Evolutionary conservation across 1,140 invertebrate species (phyloP).

Genomic region (Drosophila grimshawi): DNA sequence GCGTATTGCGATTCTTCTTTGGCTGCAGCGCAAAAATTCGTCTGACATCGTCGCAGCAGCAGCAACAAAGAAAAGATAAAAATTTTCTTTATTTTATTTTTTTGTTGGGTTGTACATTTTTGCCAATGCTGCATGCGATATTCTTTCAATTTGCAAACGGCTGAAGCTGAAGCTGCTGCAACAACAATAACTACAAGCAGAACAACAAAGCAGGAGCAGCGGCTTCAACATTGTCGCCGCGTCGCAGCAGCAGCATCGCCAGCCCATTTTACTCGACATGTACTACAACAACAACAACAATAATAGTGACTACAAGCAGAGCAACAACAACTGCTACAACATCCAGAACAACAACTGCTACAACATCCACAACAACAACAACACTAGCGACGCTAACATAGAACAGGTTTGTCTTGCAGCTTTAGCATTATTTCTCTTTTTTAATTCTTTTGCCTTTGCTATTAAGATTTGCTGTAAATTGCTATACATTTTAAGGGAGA

Average conservation of each 20-base stretch:
- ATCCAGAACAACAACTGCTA: conserved; percentile 31
- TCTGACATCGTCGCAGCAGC: conserved; percentile 53
- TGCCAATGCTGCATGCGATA: conserved; percentile 74
- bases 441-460: not conserved
- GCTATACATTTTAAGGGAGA: not conserved
- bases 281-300: conserved; percentile 56
- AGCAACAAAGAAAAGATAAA: conserved; percentile 24
- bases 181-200: conserved; percentile 40
- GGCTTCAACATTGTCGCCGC: conserved; percentile 73
- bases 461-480: not conserved
- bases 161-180: conserved; percentile 35
- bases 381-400: conserved; percentile 60
- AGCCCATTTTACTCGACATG: conserved; percentile 58
- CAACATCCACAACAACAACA: conserved; percentile 44
- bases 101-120: conserved; percentile 34
- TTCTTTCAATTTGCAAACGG: conserved; percentile 58
- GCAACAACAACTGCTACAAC: conserved; percentile 2
- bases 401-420: conserved; percentile 80
- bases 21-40: conserved; percentile 69
- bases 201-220: conserved; percentile 45
- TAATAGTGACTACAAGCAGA: too few relatives aligned
- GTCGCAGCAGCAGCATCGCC: conserved; percentile 68
- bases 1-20: conserved; percentile 65
- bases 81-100: conserved; percentile 16
- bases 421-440: conserved; percentile 34